A percentile compares a stretch with the other conserved stretches of the same genome.
Conservation (phyloP, 2,888 invertebrate species). For the Laothoe populi region DNA sequence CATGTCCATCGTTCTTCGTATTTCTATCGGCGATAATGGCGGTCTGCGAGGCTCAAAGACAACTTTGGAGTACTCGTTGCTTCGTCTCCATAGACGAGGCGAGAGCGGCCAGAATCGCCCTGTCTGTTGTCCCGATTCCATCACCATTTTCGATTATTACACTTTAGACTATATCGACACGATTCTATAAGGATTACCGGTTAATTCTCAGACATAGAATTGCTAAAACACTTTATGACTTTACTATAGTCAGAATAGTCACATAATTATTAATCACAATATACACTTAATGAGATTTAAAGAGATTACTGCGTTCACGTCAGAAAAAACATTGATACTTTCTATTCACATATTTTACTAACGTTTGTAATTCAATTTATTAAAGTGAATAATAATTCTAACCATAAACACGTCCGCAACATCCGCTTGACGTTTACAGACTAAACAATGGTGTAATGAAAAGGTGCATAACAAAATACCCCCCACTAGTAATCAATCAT, state of each 20-base stretch:
- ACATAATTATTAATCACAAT: neutral
- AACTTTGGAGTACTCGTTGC: constrained; percentile 78
- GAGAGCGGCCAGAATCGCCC: constrained; percentile 79
- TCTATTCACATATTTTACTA: neutral
- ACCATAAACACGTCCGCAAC: constrained; percentile 48
- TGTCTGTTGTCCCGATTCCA: constrained; percentile 73
- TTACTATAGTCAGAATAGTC: neutral
- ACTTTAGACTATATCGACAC: constrained; percentile 63
- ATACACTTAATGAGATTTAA: constrained; percentile 33
- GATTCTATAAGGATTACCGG: neutral
- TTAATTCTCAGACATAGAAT: constrained; percentile 14
- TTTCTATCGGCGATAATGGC: constrained; percentile 68
- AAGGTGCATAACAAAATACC: constrained; percentile 47
- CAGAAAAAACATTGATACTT: neutral
- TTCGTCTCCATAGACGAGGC: constrained; percentile 76
- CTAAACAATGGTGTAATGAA: constrained; percentile 55
- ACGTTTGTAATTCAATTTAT: neutral
- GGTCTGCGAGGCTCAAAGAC: constrained; percentile 78
- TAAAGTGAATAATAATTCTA: neutral
- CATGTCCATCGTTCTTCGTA: constrained; percentile 55
- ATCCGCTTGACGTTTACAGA: constrained; percentile 53
- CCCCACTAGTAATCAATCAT: constrained; percentile 47
- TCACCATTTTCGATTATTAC: constrained; percentile 68
- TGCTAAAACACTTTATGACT: constrained; percentile 1
- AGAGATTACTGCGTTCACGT: constrained; percentile 26